Conservation (phyloP, 1,140 invertebrate species). For the Caenorhabditis briggsae region DNA sequence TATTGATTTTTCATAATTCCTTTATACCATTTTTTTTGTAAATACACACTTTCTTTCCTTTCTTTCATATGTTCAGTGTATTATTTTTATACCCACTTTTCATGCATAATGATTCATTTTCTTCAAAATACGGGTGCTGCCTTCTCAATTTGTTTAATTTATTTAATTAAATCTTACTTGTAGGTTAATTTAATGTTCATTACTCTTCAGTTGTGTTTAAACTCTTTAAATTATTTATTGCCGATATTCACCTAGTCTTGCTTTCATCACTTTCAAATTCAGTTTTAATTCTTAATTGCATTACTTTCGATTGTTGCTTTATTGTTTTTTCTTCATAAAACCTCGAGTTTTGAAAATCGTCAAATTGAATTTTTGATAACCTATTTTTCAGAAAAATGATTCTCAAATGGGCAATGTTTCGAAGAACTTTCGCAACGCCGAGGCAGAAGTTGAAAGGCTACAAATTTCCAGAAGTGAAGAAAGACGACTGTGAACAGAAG, state of each 20-base stretch:
- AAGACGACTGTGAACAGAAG: constrained; percentile 70
- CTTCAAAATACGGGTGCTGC: neutral
- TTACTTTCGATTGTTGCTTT: too few relatives aligned
- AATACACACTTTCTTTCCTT: neutral
- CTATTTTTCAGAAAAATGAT: neutral
- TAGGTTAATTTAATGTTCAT: neutral
- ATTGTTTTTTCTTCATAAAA: neutral
- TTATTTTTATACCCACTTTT: neutral
- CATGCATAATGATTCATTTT: constrained; percentile 18
- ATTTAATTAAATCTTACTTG: neutral
- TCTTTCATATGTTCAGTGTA: neutral
- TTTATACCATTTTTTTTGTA: neutral
- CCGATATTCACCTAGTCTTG: neutral
- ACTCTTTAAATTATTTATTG: neutral
- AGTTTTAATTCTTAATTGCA: neutral
- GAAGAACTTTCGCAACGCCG: constrained; percentile 2
- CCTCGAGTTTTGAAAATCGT: neutral
- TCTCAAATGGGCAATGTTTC: neutral
- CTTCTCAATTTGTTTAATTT: neutral
- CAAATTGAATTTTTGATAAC: neutral
- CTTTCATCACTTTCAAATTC: neutral
- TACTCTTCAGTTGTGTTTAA: neutral
- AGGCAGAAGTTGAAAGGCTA: constrained; percentile 71
- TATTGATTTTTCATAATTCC: neutral
- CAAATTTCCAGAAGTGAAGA: constrained; percentile 70